Conservation (phyloP, 2,797 vertebrate species). For the Leontopithecus rosalia region DNA sequence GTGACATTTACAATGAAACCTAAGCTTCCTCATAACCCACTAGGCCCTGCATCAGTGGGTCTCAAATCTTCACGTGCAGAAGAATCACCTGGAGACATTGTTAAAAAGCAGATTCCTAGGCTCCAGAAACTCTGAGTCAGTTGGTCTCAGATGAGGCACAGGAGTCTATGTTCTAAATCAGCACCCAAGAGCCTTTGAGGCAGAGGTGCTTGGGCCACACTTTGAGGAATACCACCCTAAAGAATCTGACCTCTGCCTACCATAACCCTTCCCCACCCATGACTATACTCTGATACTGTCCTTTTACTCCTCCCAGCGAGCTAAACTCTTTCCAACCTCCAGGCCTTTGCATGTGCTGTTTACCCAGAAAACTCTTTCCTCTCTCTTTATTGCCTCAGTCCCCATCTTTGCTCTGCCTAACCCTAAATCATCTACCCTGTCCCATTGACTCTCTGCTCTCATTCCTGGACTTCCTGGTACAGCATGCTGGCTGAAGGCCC, state of each 20-base stretch:
- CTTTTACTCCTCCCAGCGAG: neutral
- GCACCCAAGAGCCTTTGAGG: neutral
- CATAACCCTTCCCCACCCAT: neutral
- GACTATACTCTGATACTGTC: neutral
- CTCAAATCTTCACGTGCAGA: neutral
- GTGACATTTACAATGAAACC: neutral
- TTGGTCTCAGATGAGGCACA: neutral
- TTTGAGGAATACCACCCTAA: neutral
- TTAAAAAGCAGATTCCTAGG: neutral
- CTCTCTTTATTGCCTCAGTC: neutral
- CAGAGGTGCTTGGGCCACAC: neutral
- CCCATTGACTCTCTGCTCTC: neutral
- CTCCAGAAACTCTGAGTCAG: neutral
- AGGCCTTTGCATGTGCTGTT: neutral
- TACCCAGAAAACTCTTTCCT: neutral
- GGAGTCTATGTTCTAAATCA: neutral
- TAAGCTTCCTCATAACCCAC: neutral
- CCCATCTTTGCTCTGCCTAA: neutral
- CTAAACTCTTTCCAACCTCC: neutral
- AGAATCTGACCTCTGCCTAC: neutral
- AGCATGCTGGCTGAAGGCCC: neutral
- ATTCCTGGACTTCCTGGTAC: slow-evolving; percentile 13
- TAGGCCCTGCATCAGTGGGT: neutral
- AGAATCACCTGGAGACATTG: neutral
- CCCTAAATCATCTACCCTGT: neutral